A percentile compares a stretch with the other conserved stretches of the same genome.
These are phyloP conservation scores for Dysidea cf. avara DNA, from an alignment of 37 sponge, comb jelly and placozoan genomes.

Conservation along the genomic window DNA sequence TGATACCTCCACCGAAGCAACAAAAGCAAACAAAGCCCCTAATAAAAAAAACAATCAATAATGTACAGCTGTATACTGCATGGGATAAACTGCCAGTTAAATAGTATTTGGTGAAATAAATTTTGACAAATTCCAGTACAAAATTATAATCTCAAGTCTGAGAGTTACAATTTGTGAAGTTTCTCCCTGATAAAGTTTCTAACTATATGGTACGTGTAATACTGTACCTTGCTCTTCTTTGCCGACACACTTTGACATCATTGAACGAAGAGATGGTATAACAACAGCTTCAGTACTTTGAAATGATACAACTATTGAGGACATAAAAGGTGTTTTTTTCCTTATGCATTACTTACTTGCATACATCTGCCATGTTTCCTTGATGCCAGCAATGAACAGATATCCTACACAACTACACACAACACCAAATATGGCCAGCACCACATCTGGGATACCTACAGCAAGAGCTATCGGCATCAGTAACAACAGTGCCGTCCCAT, in stretches of 20 bases:
- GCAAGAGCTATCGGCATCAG: slow-evolving; percentile 8
- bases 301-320: background rate
- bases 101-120: too few species aligned
- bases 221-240: slow-evolving; percentile 10
- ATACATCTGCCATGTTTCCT: slow-evolving; percentile 22
- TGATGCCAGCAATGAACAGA: slow-evolving; percentile 1
- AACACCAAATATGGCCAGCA: slow-evolving; percentile 6
- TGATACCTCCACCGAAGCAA: too few species aligned
- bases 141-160: too few species aligned
- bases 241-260: slow-evolving; percentile 17
- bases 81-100: too few species aligned
- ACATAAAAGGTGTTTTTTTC: background rate
- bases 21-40: too few species aligned
- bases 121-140: too few species aligned
- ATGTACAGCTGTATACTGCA: too few species aligned
- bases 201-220: too few species aligned
- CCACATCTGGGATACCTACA: slow-evolving; percentile 1
- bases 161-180: too few species aligned
- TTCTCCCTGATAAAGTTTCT: background rate
- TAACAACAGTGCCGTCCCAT: background rate
- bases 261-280: slow-evolving; percentile 4
- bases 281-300: background rate
- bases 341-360: slow-evolving; percentile 3
- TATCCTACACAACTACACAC: background rate
- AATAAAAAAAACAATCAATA: too few species aligned